These are phyloP conservation scores for Columba livia DNA, from an alignment of 2,113 vertebrate genomes.

Conservation along the genomic window DNA sequence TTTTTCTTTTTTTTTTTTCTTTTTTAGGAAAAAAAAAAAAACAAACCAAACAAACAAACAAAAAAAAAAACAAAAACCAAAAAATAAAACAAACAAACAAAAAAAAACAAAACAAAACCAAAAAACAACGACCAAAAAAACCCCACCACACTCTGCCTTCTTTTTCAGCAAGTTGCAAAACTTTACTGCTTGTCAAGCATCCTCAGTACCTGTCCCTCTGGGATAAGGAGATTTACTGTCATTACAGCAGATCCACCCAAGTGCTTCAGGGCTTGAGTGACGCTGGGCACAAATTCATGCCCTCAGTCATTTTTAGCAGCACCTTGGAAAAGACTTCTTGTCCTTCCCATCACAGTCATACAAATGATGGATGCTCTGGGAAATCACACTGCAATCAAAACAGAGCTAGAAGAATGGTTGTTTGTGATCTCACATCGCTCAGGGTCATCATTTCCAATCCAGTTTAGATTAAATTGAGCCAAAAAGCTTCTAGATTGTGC, in stretches of 20 bases:
- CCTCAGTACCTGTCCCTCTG: not conserved
- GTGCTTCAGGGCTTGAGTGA: not conserved
- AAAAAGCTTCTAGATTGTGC: not conserved
- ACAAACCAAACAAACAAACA: no score
- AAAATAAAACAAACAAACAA: no score
- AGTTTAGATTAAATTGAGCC: not conserved
- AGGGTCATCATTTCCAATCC: not conserved
- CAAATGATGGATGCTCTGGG: not conserved
- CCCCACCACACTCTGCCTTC: not conserved
- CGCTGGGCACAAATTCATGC: not conserved
- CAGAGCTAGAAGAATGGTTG: rapidly evolving
- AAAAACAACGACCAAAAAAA: not conserved
- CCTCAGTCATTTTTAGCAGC: not conserved
- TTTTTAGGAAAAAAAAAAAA: no score
- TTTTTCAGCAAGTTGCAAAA: not conserved
- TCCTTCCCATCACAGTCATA: not conserved
- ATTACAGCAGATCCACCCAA: not conserved
- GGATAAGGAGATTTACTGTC: not conserved
- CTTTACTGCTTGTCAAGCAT: not conserved
- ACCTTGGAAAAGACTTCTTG: not conserved
- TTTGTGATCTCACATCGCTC: not conserved
- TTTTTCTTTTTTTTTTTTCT: no score
- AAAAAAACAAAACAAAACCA: no score
- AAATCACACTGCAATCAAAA: not conserved
- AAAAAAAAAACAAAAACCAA: no score